Percentiles rank a stretch among this genome's conserved stretches.
Evolutionary conservation across 2,113 vertebrate species (phyloP).

Genomic region (Oncorhynchus gorbuscha): DNA sequence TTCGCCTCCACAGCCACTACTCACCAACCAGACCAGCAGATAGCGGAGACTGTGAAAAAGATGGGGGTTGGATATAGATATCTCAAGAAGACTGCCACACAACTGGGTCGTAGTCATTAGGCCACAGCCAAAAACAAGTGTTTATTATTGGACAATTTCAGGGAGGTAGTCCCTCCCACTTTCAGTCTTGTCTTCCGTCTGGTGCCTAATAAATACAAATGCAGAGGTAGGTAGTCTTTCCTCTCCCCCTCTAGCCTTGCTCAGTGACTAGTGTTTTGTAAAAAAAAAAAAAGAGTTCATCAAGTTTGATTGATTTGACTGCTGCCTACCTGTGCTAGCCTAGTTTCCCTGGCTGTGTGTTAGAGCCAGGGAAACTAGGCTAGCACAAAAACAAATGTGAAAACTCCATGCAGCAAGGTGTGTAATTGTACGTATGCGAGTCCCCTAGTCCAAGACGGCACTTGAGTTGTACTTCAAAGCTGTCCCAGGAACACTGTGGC

Average conservation of each 20-base stretch:
- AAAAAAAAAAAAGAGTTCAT: neutral
- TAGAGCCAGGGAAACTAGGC: neutral
- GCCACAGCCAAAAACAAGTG: no score
- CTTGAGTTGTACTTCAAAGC: conserved; percentile 13
- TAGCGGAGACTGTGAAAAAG: neutral
- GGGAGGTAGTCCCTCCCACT: no score
- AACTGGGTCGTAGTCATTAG: no score
- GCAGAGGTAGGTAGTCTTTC: no score
- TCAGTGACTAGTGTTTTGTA: neutral
- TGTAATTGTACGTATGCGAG: neutral
- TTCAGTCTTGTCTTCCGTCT: no score
- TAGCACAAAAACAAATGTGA: neutral
- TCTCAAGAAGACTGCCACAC: no score
- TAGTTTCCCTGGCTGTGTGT: neutral
- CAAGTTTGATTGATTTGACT: neutral
- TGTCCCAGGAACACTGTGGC: conserved; percentile 34
- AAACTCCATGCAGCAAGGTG: neutral
- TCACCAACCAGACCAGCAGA: neutral
- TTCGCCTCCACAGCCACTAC: neutral
- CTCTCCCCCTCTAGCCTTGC: no score
- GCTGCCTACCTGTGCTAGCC: neutral
- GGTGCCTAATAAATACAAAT: no score
- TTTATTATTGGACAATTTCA: no score
- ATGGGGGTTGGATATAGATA: neutral
- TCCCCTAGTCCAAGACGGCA: neutral